phyloP scores from a whole-genome alignment of 2,113 vertebrate species.

The Atrichornis clamosus region DNA sequence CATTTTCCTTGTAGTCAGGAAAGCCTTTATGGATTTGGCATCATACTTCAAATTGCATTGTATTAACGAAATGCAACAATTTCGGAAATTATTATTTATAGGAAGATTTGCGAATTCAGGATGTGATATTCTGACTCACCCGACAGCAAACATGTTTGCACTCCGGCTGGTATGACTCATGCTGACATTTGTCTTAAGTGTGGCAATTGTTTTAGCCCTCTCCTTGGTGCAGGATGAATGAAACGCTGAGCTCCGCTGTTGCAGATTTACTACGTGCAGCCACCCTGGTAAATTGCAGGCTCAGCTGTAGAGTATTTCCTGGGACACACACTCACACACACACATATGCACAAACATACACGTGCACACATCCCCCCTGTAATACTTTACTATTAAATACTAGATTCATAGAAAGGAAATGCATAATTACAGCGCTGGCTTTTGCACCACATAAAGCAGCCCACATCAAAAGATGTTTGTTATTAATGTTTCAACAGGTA shows the following conservation, averaged over 20 bases:
- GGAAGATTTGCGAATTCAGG: constrained; percentile 39
- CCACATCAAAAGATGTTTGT: constrained; percentile 71
- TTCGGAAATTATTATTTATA: constrained; percentile 45
- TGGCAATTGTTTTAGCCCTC: constrained; percentile 54
- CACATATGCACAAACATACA: background rate
- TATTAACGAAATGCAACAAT: background rate
- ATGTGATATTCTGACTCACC: constrained; percentile 57
- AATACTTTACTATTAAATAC: background rate
- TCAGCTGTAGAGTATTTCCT: background rate
- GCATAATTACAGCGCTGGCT: constrained; percentile 50
- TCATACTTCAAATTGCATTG: background rate
- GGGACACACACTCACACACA: background rate
- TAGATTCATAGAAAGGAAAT: constrained; percentile 57
- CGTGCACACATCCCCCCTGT: background rate
- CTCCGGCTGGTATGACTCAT: constrained; percentile 12
- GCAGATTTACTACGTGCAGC: constrained; percentile 49
- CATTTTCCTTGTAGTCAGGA: background rate
- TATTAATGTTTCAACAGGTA: constrained; percentile 70
- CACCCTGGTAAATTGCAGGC: background rate
- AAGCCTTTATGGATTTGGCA: background rate
- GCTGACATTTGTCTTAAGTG: constrained; percentile 41
- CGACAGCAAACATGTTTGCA: constrained; percentile 53
- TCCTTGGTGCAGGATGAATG: constrained; percentile 38
- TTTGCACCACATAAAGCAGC: constrained; percentile 53
- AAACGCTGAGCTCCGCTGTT: background rate